Evolutionary conservation across 2,888 invertebrate species (phyloP), one percentile per base, ranked within the genome.

Genomic region (Rhagonycha lutea): DNA sequence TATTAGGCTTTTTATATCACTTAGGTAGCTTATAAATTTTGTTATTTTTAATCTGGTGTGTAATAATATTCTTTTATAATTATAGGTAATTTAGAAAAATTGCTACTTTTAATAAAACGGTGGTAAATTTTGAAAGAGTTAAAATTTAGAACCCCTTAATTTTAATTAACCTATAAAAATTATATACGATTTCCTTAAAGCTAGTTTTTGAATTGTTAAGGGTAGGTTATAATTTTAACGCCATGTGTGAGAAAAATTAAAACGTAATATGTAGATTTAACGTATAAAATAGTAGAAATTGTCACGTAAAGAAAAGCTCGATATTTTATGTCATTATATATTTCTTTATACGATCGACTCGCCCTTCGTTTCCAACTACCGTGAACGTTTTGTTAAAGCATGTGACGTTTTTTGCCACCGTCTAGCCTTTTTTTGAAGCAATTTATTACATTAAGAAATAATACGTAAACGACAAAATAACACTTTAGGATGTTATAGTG

Each of bases 171-270:
- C 63, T 47, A 77, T 79, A 79, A 79, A 77, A 75, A 73, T 73
- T 76, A 78, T 76, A 74, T 79, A 77, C 69, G 75, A 79, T 79
- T 79, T 79, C 79, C 79, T 79, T 61, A 72, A 73, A 75, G 69
- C 5, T 23, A 24, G 24, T 24, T 65, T n/a, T 47, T n/a, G n/a
- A 65, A 26, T 61, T 67, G 72, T 70, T 72, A 70, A 71, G 71
- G 76, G 77, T 72, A 76, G 71, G 74, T 72, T 74, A 78, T 78
- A 78, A 78, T 65, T 72, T 68, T 67, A 67, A 76, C 76, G 76
- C 73, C 78, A 78, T 76, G 62, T 76, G 76, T 74, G 78, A 76
- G 76, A 76, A 76, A 77, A 78, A 78, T 78, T 78, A 78, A 78
- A 78, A 78, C 70, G 72, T 77, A 72, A 68, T 76, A 74, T 70